Base-by-base conservation (phyloP, 2,888 invertebrate species). In the Brenthis hecate region DNA sequence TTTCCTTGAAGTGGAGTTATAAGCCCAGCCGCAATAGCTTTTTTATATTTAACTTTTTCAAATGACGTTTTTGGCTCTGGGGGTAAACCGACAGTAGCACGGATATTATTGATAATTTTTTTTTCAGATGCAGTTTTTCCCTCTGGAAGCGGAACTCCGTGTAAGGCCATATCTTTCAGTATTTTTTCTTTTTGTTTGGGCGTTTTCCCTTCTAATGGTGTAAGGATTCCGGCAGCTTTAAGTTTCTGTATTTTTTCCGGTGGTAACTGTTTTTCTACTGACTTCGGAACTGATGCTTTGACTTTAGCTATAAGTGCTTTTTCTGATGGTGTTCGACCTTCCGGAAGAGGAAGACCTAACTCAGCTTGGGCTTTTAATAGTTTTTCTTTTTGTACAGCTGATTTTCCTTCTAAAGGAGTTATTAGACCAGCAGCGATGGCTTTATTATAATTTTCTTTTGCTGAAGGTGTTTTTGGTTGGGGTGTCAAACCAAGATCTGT, bases 1-100 rank as follows among this genome's bases (percentile, higher is more conserved):
- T 78, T 80, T 3, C 80, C 81, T 73, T 78, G 76, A 65, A 81
- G 56, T 2, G 81, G 80, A 13, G 71, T 73, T 47, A 81, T 75
- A 6, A 79, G 43, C 8, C 81, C 81, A 50, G 73, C 74, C 6
- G 74, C 75, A 19, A 73, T 47, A 14, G 79, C 82, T 70, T 73
- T 72, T 5, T 76, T 74, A 56, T 78, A 77, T 72, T 73, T 77
- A 23, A 66, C 63, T 71, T 68, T 75, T 53, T 75, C 75, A 14
- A 73, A 69, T 6, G 69, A 54, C 3, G 66, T 60, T 69, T 69
- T 70, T 16, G 73, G 73, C 57, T 68, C 70, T 23, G 69, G 70
- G 16, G 78, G 76, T 11, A 76, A 63, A 0, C 69, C 72, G 3
- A 71, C 28, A 11, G 68, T 61, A n/a, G 32, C 54, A 36, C 70